Percentiles rank a stretch among this genome's conserved stretches.
phyloP scores from a whole-genome alignment of 1,140 invertebrate species.

The Yoshiicerus persimilis region DNA sequence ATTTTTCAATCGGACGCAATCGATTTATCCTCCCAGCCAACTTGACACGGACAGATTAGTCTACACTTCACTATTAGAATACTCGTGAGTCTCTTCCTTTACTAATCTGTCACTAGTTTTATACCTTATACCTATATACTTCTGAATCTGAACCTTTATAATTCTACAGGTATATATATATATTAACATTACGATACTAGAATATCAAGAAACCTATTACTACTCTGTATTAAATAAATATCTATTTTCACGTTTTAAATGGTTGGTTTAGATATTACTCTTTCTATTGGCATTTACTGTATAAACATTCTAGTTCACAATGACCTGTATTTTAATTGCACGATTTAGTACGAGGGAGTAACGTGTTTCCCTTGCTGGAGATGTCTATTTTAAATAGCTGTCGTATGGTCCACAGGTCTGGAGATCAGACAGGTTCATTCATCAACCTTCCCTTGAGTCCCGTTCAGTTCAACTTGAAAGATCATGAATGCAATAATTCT shows the following conservation, averaged over 20 bases:
- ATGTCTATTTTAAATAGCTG: neutral
- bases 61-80: slow-evolving; percentile 8
- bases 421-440: neutral
- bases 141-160: too few species aligned
- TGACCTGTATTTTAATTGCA: slow-evolving; percentile 17
- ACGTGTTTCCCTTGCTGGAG: neutral
- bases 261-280: neutral
- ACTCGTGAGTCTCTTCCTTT: neutral
- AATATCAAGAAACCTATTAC: neutral
- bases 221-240: neutral
- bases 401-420: neutral
- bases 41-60: slow-evolving; percentile 12
- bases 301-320: neutral
- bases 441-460: slow-evolving; percentile 17
- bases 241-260: neutral
- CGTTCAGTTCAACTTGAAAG: slow-evolving; percentile 1
- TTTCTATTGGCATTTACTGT: neutral
- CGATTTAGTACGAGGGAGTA: neutral
- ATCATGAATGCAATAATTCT: slow-evolving; percentile 8
- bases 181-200: neutral
- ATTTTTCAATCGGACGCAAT: slow-evolving; percentile 43
- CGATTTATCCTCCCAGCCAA: slow-evolving; percentile 33
- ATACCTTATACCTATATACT: too few species aligned
- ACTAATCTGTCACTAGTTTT: neutral
- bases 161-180: too few species aligned